Base-by-base conservation (phyloP, 2,888 invertebrate species). In the Tortricodes alternella region DNA sequence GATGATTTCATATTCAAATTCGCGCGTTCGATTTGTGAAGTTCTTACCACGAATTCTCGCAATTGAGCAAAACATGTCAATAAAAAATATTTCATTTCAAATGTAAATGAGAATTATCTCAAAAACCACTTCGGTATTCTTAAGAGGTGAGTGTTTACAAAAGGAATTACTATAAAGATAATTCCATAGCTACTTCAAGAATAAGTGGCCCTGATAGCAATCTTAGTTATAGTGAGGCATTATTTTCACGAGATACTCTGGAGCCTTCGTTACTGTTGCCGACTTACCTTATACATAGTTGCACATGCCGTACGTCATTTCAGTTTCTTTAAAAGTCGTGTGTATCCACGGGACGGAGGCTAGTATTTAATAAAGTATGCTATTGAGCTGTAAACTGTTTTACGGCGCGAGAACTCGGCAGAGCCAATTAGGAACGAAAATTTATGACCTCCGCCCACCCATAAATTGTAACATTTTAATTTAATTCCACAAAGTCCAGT, bases 381-480 rank as follows among this genome's bases (percentile, higher is more conserved):
- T 75, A 81, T 80, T 78, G 78, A 78, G 83, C 78, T 78, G 84
- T 89, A 84, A 86, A 88, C 83, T 80, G 80, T 80, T 89, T 87
- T 85, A 88, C 79, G 78, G 76, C 71, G 73, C 67, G 67, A 70
- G 78, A 73, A 82, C 73, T 80, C 79, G 69, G 75, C 77, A 67
- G 70, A 78, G 81, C 87, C 85, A 89, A 89, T 89, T 89, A 89
- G 84, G 76, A 75, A 71, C 72, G 68, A 62, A 77, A 87, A 89
- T 88, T 89, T 89, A 89, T 84, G 80, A 78, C 74, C 68, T 66
- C 71, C 69, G 65, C 71, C 76, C 71, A 63, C 72, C 76, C 82
- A 81, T 88, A 86, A 89, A 86, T 86, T 85, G 83, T 80, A 82
- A 82, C 85, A 81, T 86, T 89, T 87, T 88, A 88, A 89, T 86